Evolutionary conservation across 2,113 vertebrate genomes (phyloP).

Genomic region (Leucoraja erinaceus): DNA sequence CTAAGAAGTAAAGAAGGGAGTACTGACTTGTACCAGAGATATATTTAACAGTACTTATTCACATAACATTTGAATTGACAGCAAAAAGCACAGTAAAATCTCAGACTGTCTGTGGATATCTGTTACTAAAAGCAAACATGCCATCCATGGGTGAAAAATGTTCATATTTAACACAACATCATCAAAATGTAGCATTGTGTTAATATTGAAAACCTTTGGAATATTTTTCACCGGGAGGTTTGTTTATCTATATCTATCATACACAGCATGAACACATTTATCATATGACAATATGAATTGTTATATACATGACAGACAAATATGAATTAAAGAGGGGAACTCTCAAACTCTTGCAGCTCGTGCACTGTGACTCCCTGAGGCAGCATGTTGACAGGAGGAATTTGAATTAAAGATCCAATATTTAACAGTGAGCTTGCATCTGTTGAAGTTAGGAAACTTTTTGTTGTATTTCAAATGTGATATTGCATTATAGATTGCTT

Average conservation of each 20-base stretch:
- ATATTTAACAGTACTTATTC: slow-evolving; percentile 6
- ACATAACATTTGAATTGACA: slow-evolving; percentile 3
- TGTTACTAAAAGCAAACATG: background rate
- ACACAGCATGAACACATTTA: background rate
- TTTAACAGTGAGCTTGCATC: background rate
- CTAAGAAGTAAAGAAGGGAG: background rate
- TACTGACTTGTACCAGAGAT: background rate
- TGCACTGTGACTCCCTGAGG: background rate
- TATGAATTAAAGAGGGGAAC: background rate
- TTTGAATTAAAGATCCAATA: background rate
- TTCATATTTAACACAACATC: background rate
- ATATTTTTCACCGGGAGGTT: background rate
- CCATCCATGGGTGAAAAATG: background rate
- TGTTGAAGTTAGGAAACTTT: background rate
- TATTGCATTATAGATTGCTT: background rate
- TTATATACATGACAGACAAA: background rate
- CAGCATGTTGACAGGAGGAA: background rate
- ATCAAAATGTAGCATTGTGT: background rate
- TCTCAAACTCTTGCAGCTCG: background rate
- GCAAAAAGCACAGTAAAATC: background rate
- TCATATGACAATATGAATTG: background rate
- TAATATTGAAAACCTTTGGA: background rate
- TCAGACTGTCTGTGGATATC: background rate
- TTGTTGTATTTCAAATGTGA: background rate
- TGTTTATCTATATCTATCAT: background rate